Base-by-base conservation (phyloP, 92 coral and sea anemone genomes). In the Palythoa grandis region DNA sequence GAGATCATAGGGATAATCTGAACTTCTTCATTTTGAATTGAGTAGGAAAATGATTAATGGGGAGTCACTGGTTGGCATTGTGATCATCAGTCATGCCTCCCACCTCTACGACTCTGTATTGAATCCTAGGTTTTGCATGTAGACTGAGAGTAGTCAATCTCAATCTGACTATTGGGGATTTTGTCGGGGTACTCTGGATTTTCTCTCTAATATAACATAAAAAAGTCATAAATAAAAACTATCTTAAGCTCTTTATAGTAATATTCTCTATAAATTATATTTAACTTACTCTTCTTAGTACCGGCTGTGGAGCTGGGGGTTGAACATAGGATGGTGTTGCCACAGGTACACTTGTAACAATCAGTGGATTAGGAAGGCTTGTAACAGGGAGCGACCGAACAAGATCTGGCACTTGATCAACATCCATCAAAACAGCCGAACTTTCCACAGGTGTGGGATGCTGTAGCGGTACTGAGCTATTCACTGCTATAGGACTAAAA, bases 281-380 rank as follows among this genome's bases (percentile, higher is more conserved):
- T 78, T 11, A 69, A 80, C 85, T 80, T 80, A 80, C 85, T 80
- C 85, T 80, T 65, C 85, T 80, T 53, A 68, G 8, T 22, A 80
- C n/a, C 6, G 85, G 74, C 39, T 67, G 93, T 82, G 91, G 86
- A 38, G 88, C 91, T 53, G 89, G 98, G n/a, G 98, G 98, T 66
- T 94, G 98, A 37, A 94, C 91, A 80, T 88, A 94, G 0, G 98
- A 88, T 56, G 98, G 95, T 14, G 98, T 91, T 72, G 98, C 98
- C 77, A 94, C 86, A 17, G 98, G 98, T 29, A 94, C 91, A 88
- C 92, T 89, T 35, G 93, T 91, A 7, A 94, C 94, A 67, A 94
- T 83, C 9, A 94, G 69, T 13, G 93, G 86, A 89, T 91, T 94
- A 19, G 98, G 95, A 66, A 94, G 93, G 74, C 91, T 94, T 73